These are phyloP conservation scores for Ondatra zibethicus DNA, from an alignment of 2,113 vertebrate species.

Conservation along the genomic window DNA sequence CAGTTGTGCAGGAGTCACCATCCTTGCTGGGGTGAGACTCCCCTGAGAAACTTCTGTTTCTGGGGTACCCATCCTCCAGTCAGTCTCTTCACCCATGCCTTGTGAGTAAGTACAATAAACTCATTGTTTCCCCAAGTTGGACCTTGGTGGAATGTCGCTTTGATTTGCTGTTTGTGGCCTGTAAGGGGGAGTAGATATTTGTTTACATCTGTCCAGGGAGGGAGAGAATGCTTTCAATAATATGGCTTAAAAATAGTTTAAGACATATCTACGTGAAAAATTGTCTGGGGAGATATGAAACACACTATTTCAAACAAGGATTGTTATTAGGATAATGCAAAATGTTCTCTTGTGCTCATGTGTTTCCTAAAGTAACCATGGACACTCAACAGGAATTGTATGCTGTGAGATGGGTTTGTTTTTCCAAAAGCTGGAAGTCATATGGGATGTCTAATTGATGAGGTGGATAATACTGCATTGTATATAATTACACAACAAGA, in stretches of 20 bases:
- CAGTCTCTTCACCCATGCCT: background rate
- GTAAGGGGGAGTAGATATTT: background rate
- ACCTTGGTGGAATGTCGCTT: background rate
- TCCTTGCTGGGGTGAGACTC: background rate
- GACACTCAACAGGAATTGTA: background rate
- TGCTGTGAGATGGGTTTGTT: background rate
- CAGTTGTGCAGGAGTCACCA: background rate
- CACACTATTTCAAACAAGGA: background rate
- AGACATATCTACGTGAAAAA: background rate
- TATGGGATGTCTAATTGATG: background rate
- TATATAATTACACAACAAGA: background rate
- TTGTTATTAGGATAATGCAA: background rate
- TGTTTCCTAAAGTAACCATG: background rate
- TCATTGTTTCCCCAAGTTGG: background rate
- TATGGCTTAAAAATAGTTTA: background rate
- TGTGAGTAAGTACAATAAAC: background rate
- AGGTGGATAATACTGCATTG: background rate
- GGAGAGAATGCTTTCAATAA: background rate
- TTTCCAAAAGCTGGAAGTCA: background rate
- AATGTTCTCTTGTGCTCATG: background rate
- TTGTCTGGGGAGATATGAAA: background rate
- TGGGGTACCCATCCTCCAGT: background rate
- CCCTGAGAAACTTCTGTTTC: background rate
- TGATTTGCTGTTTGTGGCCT: background rate
- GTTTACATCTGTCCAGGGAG: background rate